Evolutionary conservation across 2,888 invertebrate species (phyloP).

Genomic region (Bugulina stolonifera): DNA sequence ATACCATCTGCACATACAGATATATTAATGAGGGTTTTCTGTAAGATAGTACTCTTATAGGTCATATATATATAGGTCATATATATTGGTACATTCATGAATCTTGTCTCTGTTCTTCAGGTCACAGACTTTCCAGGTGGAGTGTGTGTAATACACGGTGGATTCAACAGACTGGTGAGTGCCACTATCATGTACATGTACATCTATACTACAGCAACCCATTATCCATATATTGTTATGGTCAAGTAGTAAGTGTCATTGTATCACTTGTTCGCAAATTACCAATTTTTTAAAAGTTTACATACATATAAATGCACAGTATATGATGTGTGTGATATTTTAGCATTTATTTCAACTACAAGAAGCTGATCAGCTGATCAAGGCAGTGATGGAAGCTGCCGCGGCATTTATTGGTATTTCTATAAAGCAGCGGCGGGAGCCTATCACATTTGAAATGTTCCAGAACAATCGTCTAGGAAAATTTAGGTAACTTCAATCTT

Average conservation of each 20-base stretch:
- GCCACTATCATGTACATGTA: no score
- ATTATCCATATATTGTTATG: background rate
- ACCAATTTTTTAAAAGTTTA: background rate
- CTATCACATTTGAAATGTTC: conserved; percentile 79
- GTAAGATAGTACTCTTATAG: no score
- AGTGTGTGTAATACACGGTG: conserved; percentile 83
- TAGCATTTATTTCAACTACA: conserved; percentile 80
- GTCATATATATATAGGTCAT: no score
- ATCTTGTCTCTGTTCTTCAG: no score
- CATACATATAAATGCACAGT: no score
- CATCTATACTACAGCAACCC: background rate
- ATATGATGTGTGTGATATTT: conserved; percentile 34
- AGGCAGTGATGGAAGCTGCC: conserved; percentile 77
- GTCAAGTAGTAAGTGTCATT: no score
- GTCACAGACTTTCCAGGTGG: conserved; percentile 86
- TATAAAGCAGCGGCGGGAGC: conserved; percentile 75
- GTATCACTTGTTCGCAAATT: background rate
- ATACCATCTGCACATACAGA: no score
- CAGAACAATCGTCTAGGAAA: conserved; percentile 82
- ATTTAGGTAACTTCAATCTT: conserved; percentile 67
- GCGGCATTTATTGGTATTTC: conserved; percentile 72
- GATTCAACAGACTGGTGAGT: conserved; percentile 72
- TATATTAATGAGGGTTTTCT: no score
- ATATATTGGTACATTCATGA: no score
- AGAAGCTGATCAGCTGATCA: conserved; percentile 78